Base-by-base conservation (phyloP, 2,113 vertebrate genomes). In the Furnarius figulus region DNA sequence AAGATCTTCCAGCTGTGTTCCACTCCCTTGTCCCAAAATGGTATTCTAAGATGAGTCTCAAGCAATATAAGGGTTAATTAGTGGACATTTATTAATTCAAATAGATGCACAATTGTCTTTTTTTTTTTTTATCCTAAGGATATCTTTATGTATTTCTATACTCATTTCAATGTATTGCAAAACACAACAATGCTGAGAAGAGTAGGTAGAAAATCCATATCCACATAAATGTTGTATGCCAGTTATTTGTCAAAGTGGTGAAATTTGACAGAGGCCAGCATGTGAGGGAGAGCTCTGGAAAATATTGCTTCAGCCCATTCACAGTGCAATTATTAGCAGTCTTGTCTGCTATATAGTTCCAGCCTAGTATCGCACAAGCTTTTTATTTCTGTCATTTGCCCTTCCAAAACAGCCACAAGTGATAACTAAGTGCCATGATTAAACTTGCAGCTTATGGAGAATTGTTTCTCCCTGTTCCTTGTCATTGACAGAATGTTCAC, bases 401-500 rank as follows among this genome's bases (percentile, higher is more conserved):
- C 73, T 68, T 74, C 42, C 2, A 1, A 49, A 92, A 50, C 14
- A 39, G 42, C 47, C n/a, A 11, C 1, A 5, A 5, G 33, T 21
- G 94, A 88, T 91, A 85, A 59, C 2, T n/a, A 20, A 39, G 61
- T 52, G 31, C 25, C 25, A 33, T 28, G 47, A 39, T 70, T 21
- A n/a, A 37, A 25, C 33, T 59, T 59, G 71, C 47, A 72, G n/a
- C 27, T 77, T 12, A 55, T 9, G 19, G 67, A 73, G 12, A 42
- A 28, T 62, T 62, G 40, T 85, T 77, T 93, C 46, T 93, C 40
- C 24, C 63, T 92, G 39, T 75, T 96, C 52, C 28, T 89, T 98
- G 27, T 97, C 97, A 58, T 49, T 68, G 93, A 50, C 97, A 99
- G 99, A 99, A 82, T 99, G 99, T 73, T 99, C 99, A 13, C 99